Evolutionary conservation across 2,888 invertebrate species (phyloP).

Genomic region (Sympetrum striolatum): DNA sequence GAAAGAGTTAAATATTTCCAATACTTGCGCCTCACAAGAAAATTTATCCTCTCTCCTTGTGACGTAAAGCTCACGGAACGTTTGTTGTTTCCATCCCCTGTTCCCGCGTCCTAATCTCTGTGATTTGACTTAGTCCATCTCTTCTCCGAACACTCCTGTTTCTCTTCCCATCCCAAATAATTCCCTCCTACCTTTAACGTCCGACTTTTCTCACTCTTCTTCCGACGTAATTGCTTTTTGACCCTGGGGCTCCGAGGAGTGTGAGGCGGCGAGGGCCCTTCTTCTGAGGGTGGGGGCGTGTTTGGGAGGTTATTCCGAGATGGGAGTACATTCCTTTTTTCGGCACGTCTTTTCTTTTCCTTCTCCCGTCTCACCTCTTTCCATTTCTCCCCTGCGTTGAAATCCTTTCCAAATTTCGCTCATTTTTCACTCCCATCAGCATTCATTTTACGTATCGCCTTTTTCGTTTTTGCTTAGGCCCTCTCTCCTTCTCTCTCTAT

Average conservation of each 20-base stretch:
- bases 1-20: too few species aligned
- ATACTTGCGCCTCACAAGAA: too few species aligned
- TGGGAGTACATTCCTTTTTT: background rate
- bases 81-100: background rate
- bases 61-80: too few species aligned
- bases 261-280: background rate
- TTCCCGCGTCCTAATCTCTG: background rate
- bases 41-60: too few species aligned
- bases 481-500: background rate
- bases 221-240: conserved; percentile 42
- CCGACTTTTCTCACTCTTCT: conserved; percentile 23
- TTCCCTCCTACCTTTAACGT: background rate
- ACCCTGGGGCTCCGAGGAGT: conserved; percentile 12
- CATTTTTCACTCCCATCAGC: background rate
- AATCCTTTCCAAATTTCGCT: background rate
- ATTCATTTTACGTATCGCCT: background rate
- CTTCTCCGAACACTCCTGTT: background rate
- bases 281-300: background rate
- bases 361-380: background rate
- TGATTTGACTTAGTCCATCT: background rate
- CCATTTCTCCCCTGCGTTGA: background rate
- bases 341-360: background rate
- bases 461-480: background rate
- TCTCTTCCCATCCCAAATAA: background rate
- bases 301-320: background rate